Evolutionary conservation across 2,797 vertebrate genomes (phyloP).

Genomic region (Pseudomugil gertrudae): DNA sequence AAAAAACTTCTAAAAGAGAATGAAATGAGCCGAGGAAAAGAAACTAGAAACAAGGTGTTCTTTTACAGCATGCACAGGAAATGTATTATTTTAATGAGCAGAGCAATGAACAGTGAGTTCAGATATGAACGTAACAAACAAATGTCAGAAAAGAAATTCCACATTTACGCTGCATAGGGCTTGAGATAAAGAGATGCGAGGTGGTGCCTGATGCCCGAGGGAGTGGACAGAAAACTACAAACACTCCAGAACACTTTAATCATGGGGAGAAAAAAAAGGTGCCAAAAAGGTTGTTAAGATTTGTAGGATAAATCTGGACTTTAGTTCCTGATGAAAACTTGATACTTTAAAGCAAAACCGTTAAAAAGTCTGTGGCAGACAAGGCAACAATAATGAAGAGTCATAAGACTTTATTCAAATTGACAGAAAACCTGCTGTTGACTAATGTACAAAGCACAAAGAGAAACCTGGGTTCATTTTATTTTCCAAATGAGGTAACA

Average conservation of each 20-base stretch:
- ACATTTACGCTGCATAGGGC: slow-evolving; percentile 20
- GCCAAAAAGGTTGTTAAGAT: slow-evolving; percentile 26
- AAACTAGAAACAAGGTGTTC: slow-evolving; percentile 35
- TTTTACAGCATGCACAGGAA: slow-evolving; percentile 54
- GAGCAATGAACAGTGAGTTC: slow-evolving; percentile 66
- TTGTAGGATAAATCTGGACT: slow-evolving; percentile 22
- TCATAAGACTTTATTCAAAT: too few species aligned
- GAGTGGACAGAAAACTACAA: slow-evolving; percentile 42
- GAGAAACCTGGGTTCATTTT: too few species aligned
- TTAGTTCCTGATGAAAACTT: slow-evolving; percentile 38
- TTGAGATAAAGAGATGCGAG: slow-evolving; percentile 34
- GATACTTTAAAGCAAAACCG: slow-evolving; percentile 45
- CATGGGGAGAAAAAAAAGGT: slow-evolving; percentile 19
- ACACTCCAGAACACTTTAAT: slow-evolving; percentile 16
- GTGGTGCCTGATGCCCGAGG: slow-evolving; percentile 43
- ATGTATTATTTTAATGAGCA: slow-evolving; percentile 59
- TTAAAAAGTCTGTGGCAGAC: background rate
- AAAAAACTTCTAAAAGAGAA: slow-evolving; percentile 32
- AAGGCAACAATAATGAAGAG: too few species aligned
- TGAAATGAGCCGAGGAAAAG: slow-evolving; percentile 22
- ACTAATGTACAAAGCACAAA: too few species aligned
- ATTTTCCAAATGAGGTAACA: too few species aligned
- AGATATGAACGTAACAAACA: slow-evolving; percentile 38
- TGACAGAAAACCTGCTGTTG: too few species aligned
- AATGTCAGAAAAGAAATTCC: slow-evolving; percentile 36